Percentiles rank a stretch among this genome's conserved stretches.
phyloP scores from a whole-genome alignment of 2,888 invertebrate species.

The Noctua comes region DNA sequence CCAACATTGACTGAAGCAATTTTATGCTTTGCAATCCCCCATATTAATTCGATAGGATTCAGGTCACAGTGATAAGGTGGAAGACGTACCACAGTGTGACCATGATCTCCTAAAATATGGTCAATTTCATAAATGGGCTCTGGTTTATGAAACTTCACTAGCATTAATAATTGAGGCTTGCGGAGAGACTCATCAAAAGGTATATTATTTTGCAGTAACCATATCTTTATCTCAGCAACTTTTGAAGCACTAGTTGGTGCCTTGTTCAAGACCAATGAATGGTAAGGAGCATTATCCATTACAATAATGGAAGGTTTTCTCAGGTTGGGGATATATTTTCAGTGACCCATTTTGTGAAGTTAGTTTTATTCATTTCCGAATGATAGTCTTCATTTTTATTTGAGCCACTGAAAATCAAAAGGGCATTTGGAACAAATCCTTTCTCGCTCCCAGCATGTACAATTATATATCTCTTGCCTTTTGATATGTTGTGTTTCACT shows the following conservation, averaged over 20 bases:
- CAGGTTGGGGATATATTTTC: not conserved
- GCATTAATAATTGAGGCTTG: conserved; percentile 1
- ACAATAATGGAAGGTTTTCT: not conserved
- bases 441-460: not conserved
- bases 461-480: conserved; percentile 2
- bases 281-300: not conserved
- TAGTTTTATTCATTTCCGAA: not conserved
- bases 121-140: too few relatives aligned
- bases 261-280: not conserved
- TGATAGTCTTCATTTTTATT: conserved; percentile 11
- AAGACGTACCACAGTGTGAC: too few relatives aligned
- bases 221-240: not conserved
- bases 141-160: not conserved
- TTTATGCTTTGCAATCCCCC: conserved; percentile 12
- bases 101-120: too few relatives aligned
- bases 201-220: not conserved
- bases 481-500: not conserved
- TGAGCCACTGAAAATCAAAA: conserved; percentile 2
- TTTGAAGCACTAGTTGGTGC: not conserved
- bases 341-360: conserved; percentile 10
- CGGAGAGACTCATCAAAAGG: not conserved
- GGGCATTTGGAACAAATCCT: not conserved
- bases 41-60: too few relatives aligned
- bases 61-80: too few relatives aligned
- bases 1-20: too few relatives aligned